Percentiles rank a stretch among this genome's conserved stretches.
These are phyloP conservation scores for Agelastica alni DNA, from an alignment of 2,888 invertebrate species.

Conservation along the genomic window DNA sequence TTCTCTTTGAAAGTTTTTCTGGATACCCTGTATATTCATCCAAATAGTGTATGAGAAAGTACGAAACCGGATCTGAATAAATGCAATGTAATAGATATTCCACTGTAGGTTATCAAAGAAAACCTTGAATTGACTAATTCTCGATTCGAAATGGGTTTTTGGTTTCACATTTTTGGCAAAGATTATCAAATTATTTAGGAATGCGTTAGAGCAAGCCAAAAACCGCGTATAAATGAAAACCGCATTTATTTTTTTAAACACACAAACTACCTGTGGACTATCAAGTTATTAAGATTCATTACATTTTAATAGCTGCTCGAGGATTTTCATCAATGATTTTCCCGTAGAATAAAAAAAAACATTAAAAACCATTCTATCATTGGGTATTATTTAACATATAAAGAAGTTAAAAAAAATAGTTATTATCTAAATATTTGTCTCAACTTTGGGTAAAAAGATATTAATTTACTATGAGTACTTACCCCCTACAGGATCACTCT, in stretches of 20 bases:
- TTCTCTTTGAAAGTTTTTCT: no score
- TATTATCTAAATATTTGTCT: background rate
- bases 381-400: no score
- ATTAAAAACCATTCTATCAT: no score
- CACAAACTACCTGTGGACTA: background rate
- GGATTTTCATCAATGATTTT: no score
- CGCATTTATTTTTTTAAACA: background rate
- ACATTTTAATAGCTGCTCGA: no score
- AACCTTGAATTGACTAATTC: constrained; percentile 18
- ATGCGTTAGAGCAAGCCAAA: constrained; percentile 16
- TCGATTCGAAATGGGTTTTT: constrained; percentile 24
- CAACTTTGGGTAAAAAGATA: no score
- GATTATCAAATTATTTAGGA: constrained; percentile 10
- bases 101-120: background rate
- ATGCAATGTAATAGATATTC: constrained; percentile 3
- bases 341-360: no score
- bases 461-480: no score
- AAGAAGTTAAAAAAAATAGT: no score
- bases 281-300: background rate
- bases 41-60: no score
- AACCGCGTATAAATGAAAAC: background rate
- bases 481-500: constrained; percentile 89
- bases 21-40: no score
- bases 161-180: constrained; percentile 29
- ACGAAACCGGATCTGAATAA: background rate